Conservation (phyloP, 1,140 invertebrate species). For the Drosophila chauvacae region DNA sequence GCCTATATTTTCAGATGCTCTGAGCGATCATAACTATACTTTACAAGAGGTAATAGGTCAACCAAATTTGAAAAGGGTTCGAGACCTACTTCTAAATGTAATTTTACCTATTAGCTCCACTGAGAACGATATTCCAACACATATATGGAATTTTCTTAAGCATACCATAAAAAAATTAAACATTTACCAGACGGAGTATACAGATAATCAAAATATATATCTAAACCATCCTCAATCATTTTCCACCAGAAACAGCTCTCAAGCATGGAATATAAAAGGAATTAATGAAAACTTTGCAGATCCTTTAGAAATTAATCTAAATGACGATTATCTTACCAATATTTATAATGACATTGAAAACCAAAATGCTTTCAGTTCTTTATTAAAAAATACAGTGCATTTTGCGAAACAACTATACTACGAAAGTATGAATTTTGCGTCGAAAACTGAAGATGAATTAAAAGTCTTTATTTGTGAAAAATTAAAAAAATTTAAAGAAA, state of each 20-base stretch:
- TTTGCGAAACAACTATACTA: slow-evolving; percentile 62
- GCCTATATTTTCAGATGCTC: slow-evolving; percentile 31
- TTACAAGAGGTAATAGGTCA: slow-evolving; percentile 33
- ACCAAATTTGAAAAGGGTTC: slow-evolving; percentile 33
- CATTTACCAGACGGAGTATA: slow-evolving; percentile 10
- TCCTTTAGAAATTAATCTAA: slow-evolving; percentile 45
- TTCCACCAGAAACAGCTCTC: not conserved
- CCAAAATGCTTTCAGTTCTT: slow-evolving; percentile 6
- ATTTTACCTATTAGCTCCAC: slow-evolving; percentile 20
- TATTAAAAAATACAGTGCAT: slow-evolving; percentile 36
- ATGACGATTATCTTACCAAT: slow-evolving; percentile 57
- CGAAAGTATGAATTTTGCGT: slow-evolving; percentile 44
- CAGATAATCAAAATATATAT: not conserved
- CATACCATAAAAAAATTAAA: slow-evolving; percentile 45
- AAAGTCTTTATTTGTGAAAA: slow-evolving; percentile 37
- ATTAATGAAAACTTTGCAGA: slow-evolving; percentile 53
- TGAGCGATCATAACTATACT: slow-evolving; percentile 73
- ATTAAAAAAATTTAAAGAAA: slow-evolving; percentile 44
- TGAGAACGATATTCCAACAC: slow-evolving; percentile 16
- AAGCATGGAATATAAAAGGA: not conserved
- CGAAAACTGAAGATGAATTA: slow-evolving; percentile 47
- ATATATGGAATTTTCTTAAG: slow-evolving; percentile 56
- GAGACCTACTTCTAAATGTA: slow-evolving; percentile 37
- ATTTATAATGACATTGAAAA: slow-evolving; percentile 40
- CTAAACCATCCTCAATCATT: not conserved